Evolutionary conservation across 2,113 vertebrate species (phyloP).

Genomic region (Bufo bufo): DNA sequence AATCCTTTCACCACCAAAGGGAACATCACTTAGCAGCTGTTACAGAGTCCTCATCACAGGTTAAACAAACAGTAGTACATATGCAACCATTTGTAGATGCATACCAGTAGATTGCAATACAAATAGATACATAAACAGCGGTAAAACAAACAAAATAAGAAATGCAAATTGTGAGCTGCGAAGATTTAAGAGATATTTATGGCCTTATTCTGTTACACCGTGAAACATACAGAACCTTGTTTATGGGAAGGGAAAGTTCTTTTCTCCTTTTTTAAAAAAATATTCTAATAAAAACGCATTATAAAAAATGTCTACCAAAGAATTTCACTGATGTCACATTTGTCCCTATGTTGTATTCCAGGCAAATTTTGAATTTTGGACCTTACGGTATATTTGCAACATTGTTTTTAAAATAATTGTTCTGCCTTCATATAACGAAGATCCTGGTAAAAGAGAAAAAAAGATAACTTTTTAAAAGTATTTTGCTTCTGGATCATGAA

Average conservation of each 20-base stretch:
- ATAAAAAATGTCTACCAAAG: background rate
- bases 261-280: background rate
- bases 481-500: background rate
- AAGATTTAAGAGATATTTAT: constrained; percentile 14
- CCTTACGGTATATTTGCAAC: background rate
- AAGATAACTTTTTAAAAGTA: background rate
- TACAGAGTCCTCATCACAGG: constrained; percentile 9
- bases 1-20: constrained; percentile 46
- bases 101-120: background rate
- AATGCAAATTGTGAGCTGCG: constrained; percentile 27
- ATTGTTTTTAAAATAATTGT: background rate
- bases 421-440: background rate
- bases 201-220: background rate
- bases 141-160: constrained; percentile 29
- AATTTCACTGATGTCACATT: background rate
- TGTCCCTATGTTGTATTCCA: background rate
- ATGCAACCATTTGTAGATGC: background rate
- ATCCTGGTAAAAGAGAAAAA: background rate
- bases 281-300: background rate
- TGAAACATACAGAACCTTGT: constrained; percentile 3
- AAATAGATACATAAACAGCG: constrained; percentile 5
- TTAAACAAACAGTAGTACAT: constrained; percentile 24
- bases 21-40: constrained; percentile 12
- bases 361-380: background rate
- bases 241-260: background rate